Percentiles rank a stretch among this genome's conserved stretches.
Evolutionary conservation across 2,797 vertebrate genomes (phyloP).

Genomic region (Neostethus bicornis): DNA sequence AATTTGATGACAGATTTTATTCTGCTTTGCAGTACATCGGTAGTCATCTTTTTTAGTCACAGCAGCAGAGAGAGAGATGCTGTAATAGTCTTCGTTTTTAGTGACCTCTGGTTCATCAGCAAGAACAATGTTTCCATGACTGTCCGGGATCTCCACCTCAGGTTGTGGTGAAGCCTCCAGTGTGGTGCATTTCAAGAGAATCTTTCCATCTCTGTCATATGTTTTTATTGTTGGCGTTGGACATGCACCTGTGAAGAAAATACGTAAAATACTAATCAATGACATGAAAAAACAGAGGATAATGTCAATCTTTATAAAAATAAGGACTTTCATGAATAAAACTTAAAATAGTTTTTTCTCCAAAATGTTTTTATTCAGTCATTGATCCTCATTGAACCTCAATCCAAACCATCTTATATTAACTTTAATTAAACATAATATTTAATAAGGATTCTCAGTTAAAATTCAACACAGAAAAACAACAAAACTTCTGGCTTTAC

Average conservation of each 20-base stretch:
- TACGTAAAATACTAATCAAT: too few relatives aligned
- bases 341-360: too few relatives aligned
- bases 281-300: too few relatives aligned
- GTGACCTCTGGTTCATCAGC: not conserved
- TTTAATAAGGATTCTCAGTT: too few relatives aligned
- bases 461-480: too few relatives aligned
- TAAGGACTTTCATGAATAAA: too few relatives aligned
- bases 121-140: not conserved
- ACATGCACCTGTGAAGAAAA: constrained; percentile 8
- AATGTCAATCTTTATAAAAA: too few relatives aligned
- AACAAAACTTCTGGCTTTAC: too few relatives aligned
- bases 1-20: not conserved
- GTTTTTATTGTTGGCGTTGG: fast-evolving
- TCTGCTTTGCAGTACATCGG: constrained; percentile 20
- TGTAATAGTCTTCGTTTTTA: not conserved
- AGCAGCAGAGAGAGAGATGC: not conserved
- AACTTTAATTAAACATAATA: too few relatives aligned
- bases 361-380: too few relatives aligned
- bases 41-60: not conserved
- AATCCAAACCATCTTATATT: too few relatives aligned
- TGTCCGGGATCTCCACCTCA: not conserved
- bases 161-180: not conserved
- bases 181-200: not conserved
- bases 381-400: too few relatives aligned
- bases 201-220: fast-evolving